These are phyloP conservation scores for Leptoteleia sp. DNA, from an alignment of 1,140 invertebrate genomes.

Conservation along the genomic window DNA sequence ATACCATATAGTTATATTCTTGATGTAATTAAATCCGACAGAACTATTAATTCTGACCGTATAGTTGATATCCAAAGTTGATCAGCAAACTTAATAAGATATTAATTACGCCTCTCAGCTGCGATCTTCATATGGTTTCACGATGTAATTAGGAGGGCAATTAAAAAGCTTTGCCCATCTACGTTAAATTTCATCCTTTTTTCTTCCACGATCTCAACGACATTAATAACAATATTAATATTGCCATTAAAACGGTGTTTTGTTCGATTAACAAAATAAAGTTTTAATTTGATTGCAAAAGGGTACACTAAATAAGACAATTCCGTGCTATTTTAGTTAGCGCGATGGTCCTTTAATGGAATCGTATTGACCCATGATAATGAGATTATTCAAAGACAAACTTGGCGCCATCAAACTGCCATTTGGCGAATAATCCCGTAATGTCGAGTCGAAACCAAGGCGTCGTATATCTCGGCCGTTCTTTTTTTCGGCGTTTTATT, in stretches of 20 bases:
- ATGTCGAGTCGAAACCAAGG: slow-evolving; percentile 14
- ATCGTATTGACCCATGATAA: slow-evolving; percentile 52
- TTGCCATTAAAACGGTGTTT: too few relatives aligned
- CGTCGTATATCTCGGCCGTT: background rate
- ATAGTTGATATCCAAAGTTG: slow-evolving; percentile 28
- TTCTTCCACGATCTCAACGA: background rate
- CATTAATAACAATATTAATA: too few relatives aligned
- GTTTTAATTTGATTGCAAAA: slow-evolving; percentile 12
- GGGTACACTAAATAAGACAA: background rate
- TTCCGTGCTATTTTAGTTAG: slow-evolving; percentile 27
- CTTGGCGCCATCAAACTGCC: slow-evolving; percentile 42
- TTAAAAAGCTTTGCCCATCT: slow-evolving; percentile 1
- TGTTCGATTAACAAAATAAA: background rate
- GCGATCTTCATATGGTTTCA: background rate
- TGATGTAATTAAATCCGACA: too few relatives aligned
- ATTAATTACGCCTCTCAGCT: slow-evolving; percentile 29
- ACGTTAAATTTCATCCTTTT: background rate
- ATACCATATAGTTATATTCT: too few relatives aligned
- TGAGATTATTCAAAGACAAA: slow-evolving; percentile 58
- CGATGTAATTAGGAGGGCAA: slow-evolving; percentile 9
- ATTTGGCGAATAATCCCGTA: slow-evolving; percentile 37
- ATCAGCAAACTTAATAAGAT: slow-evolving; percentile 42
- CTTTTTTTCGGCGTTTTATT: slow-evolving; percentile 25
- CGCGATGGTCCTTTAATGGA: slow-evolving; percentile 35
- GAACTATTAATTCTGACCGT: too few relatives aligned